These are phyloP conservation scores for Botrylloides violaceus DNA, from an alignment of 23 tunicate genomes.

Conservation along the genomic window DNA sequence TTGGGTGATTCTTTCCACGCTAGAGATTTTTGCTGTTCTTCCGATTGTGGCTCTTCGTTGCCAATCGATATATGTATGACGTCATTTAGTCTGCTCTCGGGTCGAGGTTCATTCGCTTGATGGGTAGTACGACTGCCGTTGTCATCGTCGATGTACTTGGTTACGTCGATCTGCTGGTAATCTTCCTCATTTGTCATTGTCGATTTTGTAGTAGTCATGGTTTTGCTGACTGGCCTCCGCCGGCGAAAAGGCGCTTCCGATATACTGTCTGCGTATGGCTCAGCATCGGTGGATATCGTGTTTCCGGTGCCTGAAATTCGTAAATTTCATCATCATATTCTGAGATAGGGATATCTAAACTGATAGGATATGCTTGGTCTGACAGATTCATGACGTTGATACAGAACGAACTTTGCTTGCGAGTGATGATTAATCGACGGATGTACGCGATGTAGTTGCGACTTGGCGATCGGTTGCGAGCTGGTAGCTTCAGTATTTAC, in stretches of 20 bases:
- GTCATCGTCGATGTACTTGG: slow-evolving; percentile 41
- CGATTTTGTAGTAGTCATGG: slow-evolving; percentile 75
- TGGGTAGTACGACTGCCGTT: slow-evolving; percentile 34
- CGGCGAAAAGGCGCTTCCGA: slow-evolving; percentile 8
- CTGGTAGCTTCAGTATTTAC: no score
- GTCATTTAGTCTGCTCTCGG: slow-evolving; percentile 23
- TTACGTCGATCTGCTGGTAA: slow-evolving; percentile 59
- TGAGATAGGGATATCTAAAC: no score
- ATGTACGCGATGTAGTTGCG: no score
- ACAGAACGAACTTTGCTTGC: no score
- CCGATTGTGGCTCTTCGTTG: background rate
- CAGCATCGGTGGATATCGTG: no score
- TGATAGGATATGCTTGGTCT: no score
- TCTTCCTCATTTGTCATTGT: slow-evolving; percentile 95
- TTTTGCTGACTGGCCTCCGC: slow-evolving; percentile 39
- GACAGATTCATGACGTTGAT: no score
- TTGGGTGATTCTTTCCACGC: slow-evolving; percentile 87
- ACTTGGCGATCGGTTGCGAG: no score
- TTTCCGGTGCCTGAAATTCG: no score
- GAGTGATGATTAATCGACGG: no score
- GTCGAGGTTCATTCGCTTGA: slow-evolving; percentile 15
- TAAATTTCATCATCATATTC: no score
- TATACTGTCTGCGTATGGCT: no score
- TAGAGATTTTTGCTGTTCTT: slow-evolving; percentile 39
- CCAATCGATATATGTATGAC: slow-evolving; percentile 31